phyloP scores from a whole-genome alignment of 2,888 invertebrate species.

The Alentia gelatinosa region DNA sequence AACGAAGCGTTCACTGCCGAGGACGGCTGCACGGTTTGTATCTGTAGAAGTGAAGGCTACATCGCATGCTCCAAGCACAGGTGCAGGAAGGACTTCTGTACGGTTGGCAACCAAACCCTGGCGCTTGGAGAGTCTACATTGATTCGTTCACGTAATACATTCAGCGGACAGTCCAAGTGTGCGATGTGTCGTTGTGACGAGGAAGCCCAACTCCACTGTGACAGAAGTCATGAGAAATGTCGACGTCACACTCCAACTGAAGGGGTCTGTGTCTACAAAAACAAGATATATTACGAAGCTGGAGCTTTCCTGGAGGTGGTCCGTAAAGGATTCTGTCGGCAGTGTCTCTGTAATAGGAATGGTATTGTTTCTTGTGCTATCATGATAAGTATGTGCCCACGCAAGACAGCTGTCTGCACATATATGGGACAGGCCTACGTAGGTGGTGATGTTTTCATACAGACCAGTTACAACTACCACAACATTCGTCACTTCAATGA shows the following conservation, averaged over 20 bases:
- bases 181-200: not conserved
- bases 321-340: not conserved
- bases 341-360: slow-evolving; percentile 14
- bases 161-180: slow-evolving; percentile 22
- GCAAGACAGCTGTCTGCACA: not conserved
- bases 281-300: slow-evolving; percentile 1
- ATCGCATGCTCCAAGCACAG: slow-evolving; percentile 23
- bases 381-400: not conserved
- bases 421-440: not conserved
- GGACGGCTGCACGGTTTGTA: slow-evolving; percentile 26
- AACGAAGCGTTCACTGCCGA: not conserved
- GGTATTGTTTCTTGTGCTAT: not conserved
- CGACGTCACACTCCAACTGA: not conserved
- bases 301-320: not conserved
- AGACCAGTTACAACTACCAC: not conserved
- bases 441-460: slow-evolving; percentile 11
- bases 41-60: not conserved
- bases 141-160: not conserved
- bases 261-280: slow-evolving; percentile 39
- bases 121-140: not conserved
- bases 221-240: slow-evolving; percentile 5
- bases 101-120: not conserved
- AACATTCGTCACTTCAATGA: not conserved
- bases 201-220: not conserved
- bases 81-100: not conserved